Percentiles rank a stretch among this genome's conserved stretches.
These are phyloP conservation scores for Neoseiulus cucumeris DNA, from an alignment of 1,140 invertebrate species.

Conservation along the genomic window DNA sequence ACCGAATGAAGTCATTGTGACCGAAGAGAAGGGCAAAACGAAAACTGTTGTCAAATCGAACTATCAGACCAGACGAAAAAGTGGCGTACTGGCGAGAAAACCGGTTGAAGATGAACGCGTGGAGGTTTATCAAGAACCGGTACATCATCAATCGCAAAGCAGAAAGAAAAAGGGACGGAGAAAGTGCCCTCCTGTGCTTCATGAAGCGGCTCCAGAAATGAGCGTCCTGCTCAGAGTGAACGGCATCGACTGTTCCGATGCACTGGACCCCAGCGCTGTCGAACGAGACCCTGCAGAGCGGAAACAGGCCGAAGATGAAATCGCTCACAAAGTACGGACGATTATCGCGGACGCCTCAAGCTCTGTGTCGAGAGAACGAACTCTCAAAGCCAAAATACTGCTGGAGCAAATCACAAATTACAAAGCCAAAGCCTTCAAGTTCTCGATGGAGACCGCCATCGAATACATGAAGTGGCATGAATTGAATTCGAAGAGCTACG, in stretches of 20 bases:
- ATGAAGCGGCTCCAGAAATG: background rate
- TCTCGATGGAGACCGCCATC: constrained; percentile 8
- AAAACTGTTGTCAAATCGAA: background rate
- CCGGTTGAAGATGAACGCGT: background rate
- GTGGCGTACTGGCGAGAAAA: background rate
- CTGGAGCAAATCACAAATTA: background rate
- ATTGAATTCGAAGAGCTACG: background rate
- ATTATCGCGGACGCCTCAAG: background rate
- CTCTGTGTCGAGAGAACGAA: background rate
- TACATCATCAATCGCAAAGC: background rate
- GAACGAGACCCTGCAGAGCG: background rate
- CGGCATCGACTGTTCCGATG: background rate
- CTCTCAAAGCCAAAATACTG: background rate
- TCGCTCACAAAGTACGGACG: background rate
- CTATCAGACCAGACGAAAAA: background rate
- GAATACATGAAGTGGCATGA: constrained; percentile 10
- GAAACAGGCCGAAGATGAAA: background rate
- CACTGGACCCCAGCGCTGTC: background rate
- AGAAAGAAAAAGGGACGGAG: background rate
- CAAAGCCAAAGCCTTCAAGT: constrained; percentile 1
- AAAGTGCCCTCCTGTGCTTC: background rate
- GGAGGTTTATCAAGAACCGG: background rate
- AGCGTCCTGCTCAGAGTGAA: background rate
- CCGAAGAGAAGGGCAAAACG: background rate
- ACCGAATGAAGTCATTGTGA: constrained; percentile 2